These are phyloP conservation scores for Cyprinus carpio DNA, from an alignment of 2,113 vertebrate species.

Conservation along the genomic window DNA sequence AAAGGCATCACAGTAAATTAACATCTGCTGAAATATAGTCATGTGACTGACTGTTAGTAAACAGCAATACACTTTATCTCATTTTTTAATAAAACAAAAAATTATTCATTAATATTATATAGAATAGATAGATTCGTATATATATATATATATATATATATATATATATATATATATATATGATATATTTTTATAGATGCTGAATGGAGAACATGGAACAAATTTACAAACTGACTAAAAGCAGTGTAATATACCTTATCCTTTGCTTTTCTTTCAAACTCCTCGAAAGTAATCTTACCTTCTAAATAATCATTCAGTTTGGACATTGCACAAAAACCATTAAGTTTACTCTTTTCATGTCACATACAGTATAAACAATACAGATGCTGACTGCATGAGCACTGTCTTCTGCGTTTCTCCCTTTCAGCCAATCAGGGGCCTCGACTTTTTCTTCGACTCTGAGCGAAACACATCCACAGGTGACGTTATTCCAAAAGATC, in stretches of 20 bases:
- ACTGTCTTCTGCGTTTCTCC: background rate
- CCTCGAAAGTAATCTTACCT: slow-evolving; percentile 94
- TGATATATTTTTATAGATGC: background rate
- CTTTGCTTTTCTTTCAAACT: slow-evolving; percentile 87
- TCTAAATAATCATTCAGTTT: slow-evolving; percentile 95
- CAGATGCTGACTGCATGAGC: background rate
- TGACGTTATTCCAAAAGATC: background rate
- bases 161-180: no score
- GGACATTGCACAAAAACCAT: slow-evolving; percentile 84
- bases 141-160: no score
- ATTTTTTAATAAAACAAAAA: no score
- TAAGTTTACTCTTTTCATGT: slow-evolving; percentile 49
- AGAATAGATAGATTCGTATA: no score
- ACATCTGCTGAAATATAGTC: background rate
- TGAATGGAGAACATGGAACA: no score
- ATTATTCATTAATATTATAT: no score
- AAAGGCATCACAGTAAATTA: no score
- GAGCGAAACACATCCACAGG: background rate
- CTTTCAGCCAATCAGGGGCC: slow-evolving; percentile 5
- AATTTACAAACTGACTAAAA: background rate
- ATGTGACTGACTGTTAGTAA: background rate
- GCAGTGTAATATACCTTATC: slow-evolving; percentile 68
- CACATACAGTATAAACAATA: background rate
- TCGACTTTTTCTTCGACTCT: slow-evolving; percentile 18
- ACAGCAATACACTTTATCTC: background rate